These are phyloP conservation scores for Columba janthina DNA, from an alignment of 2,113 vertebrate species.

Conservation along the genomic window DNA sequence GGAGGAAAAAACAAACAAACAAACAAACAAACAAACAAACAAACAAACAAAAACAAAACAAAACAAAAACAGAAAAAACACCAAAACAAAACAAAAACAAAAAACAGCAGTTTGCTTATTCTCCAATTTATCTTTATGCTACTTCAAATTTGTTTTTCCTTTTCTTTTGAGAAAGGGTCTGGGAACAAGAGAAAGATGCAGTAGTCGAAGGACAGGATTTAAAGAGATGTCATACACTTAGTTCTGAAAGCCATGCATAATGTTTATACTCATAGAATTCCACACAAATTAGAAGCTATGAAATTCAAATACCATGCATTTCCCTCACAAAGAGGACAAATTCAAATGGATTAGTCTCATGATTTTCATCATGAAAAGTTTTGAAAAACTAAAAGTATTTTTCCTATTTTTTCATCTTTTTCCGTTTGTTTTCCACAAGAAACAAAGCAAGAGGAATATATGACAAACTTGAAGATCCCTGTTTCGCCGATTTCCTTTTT, in stretches of 20 bases:
- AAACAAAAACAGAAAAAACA: neutral
- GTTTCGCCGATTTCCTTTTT: neutral
- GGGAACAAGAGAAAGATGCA: neutral
- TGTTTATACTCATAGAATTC: neutral
- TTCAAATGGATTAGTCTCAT: neutral
- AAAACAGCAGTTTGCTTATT: neutral
- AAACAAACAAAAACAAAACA: neutral
- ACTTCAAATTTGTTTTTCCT: neutral
- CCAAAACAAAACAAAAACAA: neutral
- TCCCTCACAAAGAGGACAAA: neutral
- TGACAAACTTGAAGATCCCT: neutral
- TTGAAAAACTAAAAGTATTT: neutral
- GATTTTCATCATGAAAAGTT: neutral
- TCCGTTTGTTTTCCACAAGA: neutral
- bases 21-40: too few relatives aligned
- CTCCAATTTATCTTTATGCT: neutral
- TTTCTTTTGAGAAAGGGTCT: neutral
- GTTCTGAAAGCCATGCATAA: neutral
- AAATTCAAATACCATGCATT: neutral
- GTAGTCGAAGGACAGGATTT: neutral
- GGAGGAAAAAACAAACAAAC: neutral
- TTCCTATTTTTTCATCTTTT: neutral
- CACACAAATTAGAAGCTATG: neutral
- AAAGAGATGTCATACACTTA: neutral
- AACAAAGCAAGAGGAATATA: neutral